Base-by-base conservation (phyloP, 2,797 vertebrate genomes). In the Gymnoscopelus braueri region DNA sequence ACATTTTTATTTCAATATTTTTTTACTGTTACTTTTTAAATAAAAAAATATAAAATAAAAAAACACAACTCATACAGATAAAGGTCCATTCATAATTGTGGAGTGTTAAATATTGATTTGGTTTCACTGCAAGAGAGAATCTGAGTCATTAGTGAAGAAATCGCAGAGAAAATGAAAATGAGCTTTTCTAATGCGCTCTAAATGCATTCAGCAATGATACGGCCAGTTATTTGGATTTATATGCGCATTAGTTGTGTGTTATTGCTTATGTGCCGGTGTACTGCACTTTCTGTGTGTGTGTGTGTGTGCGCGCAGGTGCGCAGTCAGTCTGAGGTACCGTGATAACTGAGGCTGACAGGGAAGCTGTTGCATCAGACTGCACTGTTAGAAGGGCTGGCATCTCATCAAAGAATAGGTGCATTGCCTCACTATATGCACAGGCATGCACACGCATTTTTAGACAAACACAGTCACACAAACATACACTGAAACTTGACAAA, bases 351-450 rank as follows among this genome's bases (percentile, higher is more conserved):
- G 59, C 24, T 39, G 75, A 58, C 56, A 70, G 63, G 15, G 49
- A 26, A 69, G 71, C 4, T 60, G 51, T 14, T 60, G 51, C 55
- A 69, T 82, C 39, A 61, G 51, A 60, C 71, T 75, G 77, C 70
- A 74, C 67, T 71, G 59, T 44, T 75, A 61, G 68, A 11, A 48
- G 60, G 67, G 3, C 65, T 84, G 79, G 79, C 79, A 68, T 3
- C 1, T 0, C 57, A 76, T 80, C 73, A 80, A 79, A 81, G 67
- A 52, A 60, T 63, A 78, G 67, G 67, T 79, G 78, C 74, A 78
- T 29, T 77, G 63, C 74, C 53, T 74, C 76, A 71, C 32, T 64
- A 10, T 44, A 39, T 19, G 15, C 23, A 15, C 54, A 49, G 14
- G 19, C 29, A 44, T 11, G 19, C 47, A 59, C 32, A 60, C 61